phyloP scores from a whole-genome alignment of 2,888 invertebrate genomes.

The Andrena minutula region DNA sequence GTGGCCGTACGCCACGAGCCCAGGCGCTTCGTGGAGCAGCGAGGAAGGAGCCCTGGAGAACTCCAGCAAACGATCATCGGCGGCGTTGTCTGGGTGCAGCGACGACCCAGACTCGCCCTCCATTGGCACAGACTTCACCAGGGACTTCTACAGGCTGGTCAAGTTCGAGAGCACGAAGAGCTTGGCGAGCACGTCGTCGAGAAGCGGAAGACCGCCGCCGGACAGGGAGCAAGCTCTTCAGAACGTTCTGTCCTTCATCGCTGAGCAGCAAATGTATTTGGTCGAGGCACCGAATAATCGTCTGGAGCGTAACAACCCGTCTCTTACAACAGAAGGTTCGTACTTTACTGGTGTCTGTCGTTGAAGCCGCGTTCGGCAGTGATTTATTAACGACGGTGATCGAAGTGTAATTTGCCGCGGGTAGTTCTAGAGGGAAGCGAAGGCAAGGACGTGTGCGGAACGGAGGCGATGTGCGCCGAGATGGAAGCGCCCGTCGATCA shows the following conservation, averaged over 20 bases:
- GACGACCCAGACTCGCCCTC: slow-evolving; percentile 89
- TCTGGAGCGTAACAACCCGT: slow-evolving; percentile 60
- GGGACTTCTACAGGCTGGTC: slow-evolving; percentile 92
- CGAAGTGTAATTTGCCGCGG: slow-evolving; percentile 8
- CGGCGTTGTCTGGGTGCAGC: slow-evolving; percentile 88
- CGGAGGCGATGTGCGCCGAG: slow-evolving; percentile 58
- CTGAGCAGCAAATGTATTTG: slow-evolving; percentile 90
- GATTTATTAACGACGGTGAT: slow-evolving; percentile 7
- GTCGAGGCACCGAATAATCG: slow-evolving; percentile 77
- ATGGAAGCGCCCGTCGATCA: slow-evolving; percentile 58
- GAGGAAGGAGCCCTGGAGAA: slow-evolving; percentile 86
- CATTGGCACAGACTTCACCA: slow-evolving; percentile 91
- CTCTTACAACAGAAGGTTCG: slow-evolving; percentile 72
- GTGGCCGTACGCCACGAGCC: slow-evolving; percentile 88
- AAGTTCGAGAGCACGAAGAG: slow-evolving; percentile 93
- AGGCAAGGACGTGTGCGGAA: slow-evolving; percentile 69
- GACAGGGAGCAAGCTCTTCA: slow-evolving; percentile 90
- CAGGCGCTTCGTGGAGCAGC: slow-evolving; percentile 86
- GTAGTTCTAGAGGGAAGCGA: slow-evolving; percentile 72
- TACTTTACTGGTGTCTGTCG: background rate
- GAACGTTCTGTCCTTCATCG: slow-evolving; percentile 91
- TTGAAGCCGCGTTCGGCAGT: background rate
- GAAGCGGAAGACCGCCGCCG: slow-evolving; percentile 87
- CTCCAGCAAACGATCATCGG: slow-evolving; percentile 90
- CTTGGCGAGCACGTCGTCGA: slow-evolving; percentile 90